Base-by-base conservation (phyloP, 1,140 invertebrate genomes). In the Trigoniulus corallinus region DNA sequence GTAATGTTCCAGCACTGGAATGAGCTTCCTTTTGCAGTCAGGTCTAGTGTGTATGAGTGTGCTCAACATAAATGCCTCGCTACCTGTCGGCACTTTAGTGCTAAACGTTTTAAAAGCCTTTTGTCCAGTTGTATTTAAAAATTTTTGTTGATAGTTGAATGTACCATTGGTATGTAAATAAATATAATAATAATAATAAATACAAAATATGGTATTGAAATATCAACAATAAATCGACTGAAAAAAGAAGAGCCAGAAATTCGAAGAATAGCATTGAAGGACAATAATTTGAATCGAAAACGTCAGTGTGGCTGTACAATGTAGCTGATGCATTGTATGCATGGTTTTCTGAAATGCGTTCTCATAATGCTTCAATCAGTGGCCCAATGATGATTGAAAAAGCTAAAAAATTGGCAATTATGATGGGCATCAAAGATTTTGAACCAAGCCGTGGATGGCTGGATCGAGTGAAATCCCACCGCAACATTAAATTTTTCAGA, bases 371-470 rank as follows among this genome's bases (percentile, higher is more conserved):
- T n/a, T 25, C 46, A n/a, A n/a, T 37, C 25, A 21, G 55, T 52
- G 58, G 58, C 29, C 57, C 57, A 26, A 53, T 58, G 18, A 21
- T 60, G 15, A 52, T 54, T 25, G 53, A 55, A 34, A 58, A 60
- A 47, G 58, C 58, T 26, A 52, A 55, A 40, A 54, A 60, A 24
- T 58, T 60, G 52, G 58, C 56, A 43, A 15, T 49, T 1, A 53
- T 53, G 23, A 42, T 60, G 20, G 57, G 56, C 1, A 52, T 57
- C 34, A 54, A 51, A 41, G 57, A 60, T 49, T 60, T 60, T 41
- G 54, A 60, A 51, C 53, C 55, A 15, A 57, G 56, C 29, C 54
- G 55, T 55, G 58, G 58, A 12, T 60, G 58, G 58, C 44, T 60
- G 15, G 53, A 55, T 25, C 26, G 57, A 37, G 58, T 58, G 34